A percentile compares a stretch with the other conserved stretches of the same genome.
Conservation (phyloP, 2,113 vertebrate species). For the Suricata suricatta region DNA sequence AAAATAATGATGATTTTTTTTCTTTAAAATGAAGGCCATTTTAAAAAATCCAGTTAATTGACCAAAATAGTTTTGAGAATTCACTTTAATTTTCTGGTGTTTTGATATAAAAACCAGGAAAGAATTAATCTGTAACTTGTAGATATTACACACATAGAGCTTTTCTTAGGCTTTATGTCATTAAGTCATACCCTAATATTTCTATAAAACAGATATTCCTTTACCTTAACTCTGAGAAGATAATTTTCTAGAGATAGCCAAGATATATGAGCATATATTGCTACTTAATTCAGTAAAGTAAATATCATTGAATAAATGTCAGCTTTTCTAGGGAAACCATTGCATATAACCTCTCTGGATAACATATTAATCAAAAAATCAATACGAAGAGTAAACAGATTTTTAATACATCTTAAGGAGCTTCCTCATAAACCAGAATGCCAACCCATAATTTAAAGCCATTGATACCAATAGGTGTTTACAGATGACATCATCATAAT, state of each 20-base stretch:
- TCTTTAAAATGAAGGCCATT: neutral
- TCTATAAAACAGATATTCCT: slow-evolving; percentile 54
- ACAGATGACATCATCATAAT: slow-evolving; percentile 49
- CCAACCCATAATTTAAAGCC: slow-evolving; percentile 65
- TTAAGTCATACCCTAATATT: slow-evolving; percentile 46
- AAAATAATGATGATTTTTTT: neutral
- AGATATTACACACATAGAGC: neutral
- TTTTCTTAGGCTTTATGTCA: slow-evolving; percentile 40
- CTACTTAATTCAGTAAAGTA: slow-evolving; percentile 77
- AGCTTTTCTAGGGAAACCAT: slow-evolving; percentile 70
- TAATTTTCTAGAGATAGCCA: slow-evolving; percentile 60
- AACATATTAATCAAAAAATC: slow-evolving; percentile 78
- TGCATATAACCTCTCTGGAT: slow-evolving; percentile 52
- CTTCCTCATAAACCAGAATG: slow-evolving; percentile 69
- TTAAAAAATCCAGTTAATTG: slow-evolving; percentile 3
- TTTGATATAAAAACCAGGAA: neutral
- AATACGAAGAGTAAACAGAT: slow-evolving; percentile 71
- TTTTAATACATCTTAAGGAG: slow-evolving; percentile 72
- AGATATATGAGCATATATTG: slow-evolving; percentile 72
- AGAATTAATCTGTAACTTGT: slow-evolving; percentile 21
- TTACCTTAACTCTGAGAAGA: slow-evolving; percentile 62
- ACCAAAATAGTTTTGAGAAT: slow-evolving; percentile 34
- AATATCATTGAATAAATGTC: slow-evolving; percentile 80
- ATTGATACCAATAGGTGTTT: slow-evolving; percentile 53
- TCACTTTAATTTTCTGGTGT: neutral